These are phyloP conservation scores for Tapirus terrestris DNA, from an alignment of 2,113 vertebrate genomes.

Conservation along the genomic window DNA sequence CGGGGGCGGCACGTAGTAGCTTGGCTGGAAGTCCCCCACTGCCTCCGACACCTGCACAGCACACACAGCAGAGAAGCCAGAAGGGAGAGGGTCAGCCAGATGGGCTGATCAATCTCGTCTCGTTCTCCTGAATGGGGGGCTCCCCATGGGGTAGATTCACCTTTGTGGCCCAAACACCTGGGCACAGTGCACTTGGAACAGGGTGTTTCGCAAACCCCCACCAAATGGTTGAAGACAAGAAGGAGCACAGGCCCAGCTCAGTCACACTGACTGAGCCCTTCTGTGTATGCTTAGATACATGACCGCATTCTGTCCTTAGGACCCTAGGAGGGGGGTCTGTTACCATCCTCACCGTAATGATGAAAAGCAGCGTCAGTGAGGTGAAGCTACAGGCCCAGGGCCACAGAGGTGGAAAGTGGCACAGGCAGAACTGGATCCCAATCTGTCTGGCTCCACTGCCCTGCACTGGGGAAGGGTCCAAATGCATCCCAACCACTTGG, in stretches of 20 bases:
- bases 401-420: not conserved
- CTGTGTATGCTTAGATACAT: not conserved
- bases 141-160: not conserved
- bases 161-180: not conserved
- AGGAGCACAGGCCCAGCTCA: not conserved
- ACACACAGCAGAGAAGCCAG: conserved; percentile 32
- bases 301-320: not conserved
- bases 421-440: not conserved
- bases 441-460: not conserved
- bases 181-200: not conserved
- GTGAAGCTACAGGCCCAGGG: not conserved
- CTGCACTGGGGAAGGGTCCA: not conserved
- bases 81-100: not conserved
- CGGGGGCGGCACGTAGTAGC: conserved; percentile 74
- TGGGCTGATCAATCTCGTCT: accelerated
- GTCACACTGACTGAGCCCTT: not conserved
- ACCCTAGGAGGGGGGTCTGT: not conserved
- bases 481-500: too few relatives aligned
- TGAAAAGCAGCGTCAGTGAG: not conserved
- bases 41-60: conserved; percentile 81
- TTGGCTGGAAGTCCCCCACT: conserved; percentile 79
- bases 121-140: not conserved
- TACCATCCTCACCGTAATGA: not conserved
- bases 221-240: not conserved
- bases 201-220: not conserved